Base-by-base conservation (phyloP, 2,888 invertebrate species). In the Eubasilissa splendida region DNA sequence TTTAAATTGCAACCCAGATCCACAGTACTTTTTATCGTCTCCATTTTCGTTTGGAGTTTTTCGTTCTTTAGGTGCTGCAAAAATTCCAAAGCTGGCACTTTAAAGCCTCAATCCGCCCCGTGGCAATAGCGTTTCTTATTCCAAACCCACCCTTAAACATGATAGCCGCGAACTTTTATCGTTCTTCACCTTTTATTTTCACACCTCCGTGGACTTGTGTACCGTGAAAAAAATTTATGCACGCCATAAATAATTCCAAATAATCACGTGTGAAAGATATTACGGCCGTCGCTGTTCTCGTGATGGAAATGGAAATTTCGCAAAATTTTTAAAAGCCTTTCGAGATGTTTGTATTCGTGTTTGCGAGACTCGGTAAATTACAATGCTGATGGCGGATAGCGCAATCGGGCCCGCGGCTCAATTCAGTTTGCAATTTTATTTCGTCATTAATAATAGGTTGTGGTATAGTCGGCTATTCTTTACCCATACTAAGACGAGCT, bases 121-220 rank as follows among this genome's bases (percentile, higher is more conserved):
- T 52, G 33, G 11, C 58, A 65, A 65, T 65, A 56, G 71, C 71
- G 56, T 73, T 73, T 73, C 71, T 73, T 73, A 73, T 73, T 73
- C 56, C 71, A 73, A 73, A 73, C 71, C 71, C 56, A 73, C 54
- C 76, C 76, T 31, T 58, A 77, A 71, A 70, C 74, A 79, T 65
- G 82, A 82, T 82, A 82, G 82, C 82, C 76, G 73, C 80, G 79
- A 83, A 83, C 81, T 83, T 83, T 83, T 83, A 83, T 83, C 83
- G 80, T 83, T 79, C 79, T 76, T 82, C 80, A 80, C 77, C 54
- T 83, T 81, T 82, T 83, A 83, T 83, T 80, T 79, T 58, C 79
- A 63, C 79, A 79, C 79, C 79, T 79, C 60, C 53, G 73, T 14
- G 52, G 78, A 76, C 63, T 76, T 76, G 76, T 76, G 76, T 76